phyloP scores from a whole-genome alignment of 1,140 invertebrate genomes.

The Formica selysi region DNA sequence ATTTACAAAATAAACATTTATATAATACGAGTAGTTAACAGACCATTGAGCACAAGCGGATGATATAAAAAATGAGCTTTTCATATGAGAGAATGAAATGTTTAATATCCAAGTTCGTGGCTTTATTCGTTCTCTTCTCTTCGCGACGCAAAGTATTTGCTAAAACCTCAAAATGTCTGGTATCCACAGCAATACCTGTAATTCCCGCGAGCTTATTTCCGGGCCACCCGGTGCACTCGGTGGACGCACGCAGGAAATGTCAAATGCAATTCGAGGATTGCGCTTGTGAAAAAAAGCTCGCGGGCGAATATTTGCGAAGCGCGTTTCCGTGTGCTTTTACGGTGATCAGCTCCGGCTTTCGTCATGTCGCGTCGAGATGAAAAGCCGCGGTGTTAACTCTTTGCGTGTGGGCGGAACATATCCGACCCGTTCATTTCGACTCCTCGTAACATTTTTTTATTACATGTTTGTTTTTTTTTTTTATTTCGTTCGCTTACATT shows the following conservation, averaged over 20 bases:
- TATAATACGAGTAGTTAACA: background rate
- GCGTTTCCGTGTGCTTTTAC: constrained; percentile 79
- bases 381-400: constrained; percentile 30
- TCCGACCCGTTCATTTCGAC: constrained; percentile 26
- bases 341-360: constrained; percentile 75
- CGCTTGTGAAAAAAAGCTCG: constrained; percentile 69
- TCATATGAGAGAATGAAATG: background rate
- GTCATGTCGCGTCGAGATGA: constrained; percentile 30
- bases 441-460: background rate
- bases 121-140: background rate
- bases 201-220: constrained; percentile 19
- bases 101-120: background rate
- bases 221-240: constrained; percentile 29
- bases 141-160: constrained; percentile 22
- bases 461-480: background rate
- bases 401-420: constrained; percentile 43
- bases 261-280: constrained; percentile 72
- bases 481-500: background rate
- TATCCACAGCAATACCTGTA: background rate
- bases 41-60: background rate
- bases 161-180: constrained; percentile 1
- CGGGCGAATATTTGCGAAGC: constrained; percentile 73
- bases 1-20: constrained; percentile 6
- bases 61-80: background rate
- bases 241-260: constrained; percentile 69